These are phyloP conservation scores for Pocillopora grandis DNA, from an alignment of 92 coral and sea anemone species.

Conservation along the genomic window DNA sequence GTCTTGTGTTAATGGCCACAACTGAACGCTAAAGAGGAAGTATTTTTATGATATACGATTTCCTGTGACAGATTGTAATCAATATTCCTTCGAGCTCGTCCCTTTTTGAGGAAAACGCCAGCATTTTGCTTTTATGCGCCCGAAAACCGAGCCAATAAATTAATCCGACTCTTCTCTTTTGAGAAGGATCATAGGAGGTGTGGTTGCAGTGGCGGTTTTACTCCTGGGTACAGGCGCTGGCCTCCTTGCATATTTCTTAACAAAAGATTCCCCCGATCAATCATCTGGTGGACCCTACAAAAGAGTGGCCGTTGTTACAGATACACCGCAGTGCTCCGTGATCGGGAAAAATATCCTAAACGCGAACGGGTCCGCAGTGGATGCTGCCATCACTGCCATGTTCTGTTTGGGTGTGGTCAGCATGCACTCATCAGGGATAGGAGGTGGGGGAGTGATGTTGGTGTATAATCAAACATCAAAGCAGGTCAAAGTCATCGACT, in stretches of 20 bases:
- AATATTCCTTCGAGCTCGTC: too few species aligned
- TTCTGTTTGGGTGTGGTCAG: slow-evolving; percentile 90
- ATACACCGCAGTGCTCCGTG: slow-evolving; percentile 68
- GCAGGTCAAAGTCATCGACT: slow-evolving; percentile 61
- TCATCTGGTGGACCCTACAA: slow-evolving; percentile 53
- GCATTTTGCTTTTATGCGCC: too few species aligned
- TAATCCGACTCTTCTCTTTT: neutral
- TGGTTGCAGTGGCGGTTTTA: neutral
- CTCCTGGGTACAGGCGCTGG: neutral
- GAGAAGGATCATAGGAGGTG: neutral
- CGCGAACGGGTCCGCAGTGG: slow-evolving; percentile 80
- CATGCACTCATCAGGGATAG: slow-evolving; percentile 92
- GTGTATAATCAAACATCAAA: slow-evolving; percentile 44
- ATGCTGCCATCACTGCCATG: slow-evolving; percentile 93
- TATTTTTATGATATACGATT: too few species aligned
- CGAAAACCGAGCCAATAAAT: too few species aligned
- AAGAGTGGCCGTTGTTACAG: slow-evolving; percentile 69
- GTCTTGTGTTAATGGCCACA: too few species aligned
- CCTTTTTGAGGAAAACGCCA: too few species aligned
- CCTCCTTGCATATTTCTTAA: neutral
- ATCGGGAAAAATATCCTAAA: slow-evolving; percentile 69
- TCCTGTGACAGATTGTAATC: too few species aligned
- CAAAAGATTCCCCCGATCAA: neutral
- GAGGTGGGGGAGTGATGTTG: slow-evolving; percentile 91
- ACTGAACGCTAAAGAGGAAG: too few species aligned